Percentiles rank a stretch among this genome's conserved stretches.
Evolutionary conservation across 2,888 invertebrate species (phyloP).

Genomic region (Lysandra coridon): DNA sequence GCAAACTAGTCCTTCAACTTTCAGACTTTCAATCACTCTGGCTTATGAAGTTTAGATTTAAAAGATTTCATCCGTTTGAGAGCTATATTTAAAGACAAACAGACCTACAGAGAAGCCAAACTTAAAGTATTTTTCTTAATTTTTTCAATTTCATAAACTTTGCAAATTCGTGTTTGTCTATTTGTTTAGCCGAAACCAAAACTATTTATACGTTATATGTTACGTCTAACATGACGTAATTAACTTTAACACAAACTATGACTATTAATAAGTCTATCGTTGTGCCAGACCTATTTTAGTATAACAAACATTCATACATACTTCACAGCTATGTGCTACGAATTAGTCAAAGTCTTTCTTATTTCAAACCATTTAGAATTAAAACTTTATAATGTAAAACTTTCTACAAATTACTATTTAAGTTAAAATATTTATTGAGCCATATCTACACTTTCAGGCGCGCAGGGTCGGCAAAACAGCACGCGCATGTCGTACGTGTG

Average conservation of each 20-base stretch:
- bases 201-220: neutral
- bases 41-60: no score
- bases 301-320: neutral
- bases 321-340: neutral
- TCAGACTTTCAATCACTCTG: no score
- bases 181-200: neutral
- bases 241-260: neutral
- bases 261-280: neutral
- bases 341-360: neutral
- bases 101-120: no score
- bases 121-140: no score
- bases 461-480: slow-evolving; percentile 61
- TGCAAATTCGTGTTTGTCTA: no score
- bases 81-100: no score
- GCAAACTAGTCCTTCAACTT: no score
- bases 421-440: neutral
- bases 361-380: neutral
- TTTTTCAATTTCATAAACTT: no score
- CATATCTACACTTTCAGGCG: slow-evolving; percentile 41
- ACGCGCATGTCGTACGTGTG: slow-evolving; percentile 82
- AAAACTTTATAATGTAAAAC: neutral
- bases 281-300: neutral
- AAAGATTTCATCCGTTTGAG: no score
- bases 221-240: neutral
- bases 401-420: neutral